Evolutionary conservation across 2,888 invertebrate genomes (phyloP).

Genomic region (Xylota sylvarum): DNA sequence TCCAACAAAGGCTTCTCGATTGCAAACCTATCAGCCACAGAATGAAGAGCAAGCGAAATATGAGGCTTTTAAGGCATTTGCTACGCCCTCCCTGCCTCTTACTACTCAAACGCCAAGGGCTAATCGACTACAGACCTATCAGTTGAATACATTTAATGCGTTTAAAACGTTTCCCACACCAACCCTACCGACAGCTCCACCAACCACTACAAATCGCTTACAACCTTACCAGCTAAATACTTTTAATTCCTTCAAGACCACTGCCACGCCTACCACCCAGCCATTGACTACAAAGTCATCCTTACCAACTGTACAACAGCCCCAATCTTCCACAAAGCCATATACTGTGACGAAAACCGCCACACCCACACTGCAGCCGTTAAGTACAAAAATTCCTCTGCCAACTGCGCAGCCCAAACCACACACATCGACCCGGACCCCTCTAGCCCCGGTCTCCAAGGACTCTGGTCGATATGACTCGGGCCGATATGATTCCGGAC

Average conservation of each 20-base stretch:
- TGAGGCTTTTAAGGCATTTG: conserved; percentile 41
- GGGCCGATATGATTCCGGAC: conserved; percentile 34
- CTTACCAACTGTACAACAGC: conserved; percentile 4
- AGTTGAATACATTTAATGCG: conserved; percentile 31
- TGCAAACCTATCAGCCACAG: conserved; percentile 18
- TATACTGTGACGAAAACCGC: neutral
- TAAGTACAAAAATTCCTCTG: neutral
- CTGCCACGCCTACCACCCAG: neutral
- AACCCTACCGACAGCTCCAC: neutral
- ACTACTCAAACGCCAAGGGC: conserved; percentile 36
- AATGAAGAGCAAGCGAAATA: conserved; percentile 56
- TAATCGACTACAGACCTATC: conserved; percentile 57
- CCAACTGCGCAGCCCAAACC: conserved; percentile 17
- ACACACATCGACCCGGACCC: neutral
- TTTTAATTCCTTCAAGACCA: neutral
- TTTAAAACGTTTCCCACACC: conserved; percentile 9
- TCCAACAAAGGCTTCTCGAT: conserved; percentile 12
- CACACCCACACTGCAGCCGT: neutral
- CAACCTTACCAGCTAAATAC: conserved; percentile 34
- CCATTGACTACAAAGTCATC: neutral
- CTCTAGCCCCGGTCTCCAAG: neutral
- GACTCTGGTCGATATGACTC: conserved; percentile 37
- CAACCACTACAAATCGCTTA: conserved; percentile 11
- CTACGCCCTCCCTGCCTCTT: neutral
- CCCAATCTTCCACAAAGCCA: neutral